Evolutionary conservation across 2,888 invertebrate genomes (phyloP).

Genomic region (Conops quadrifasciatus): DNA sequence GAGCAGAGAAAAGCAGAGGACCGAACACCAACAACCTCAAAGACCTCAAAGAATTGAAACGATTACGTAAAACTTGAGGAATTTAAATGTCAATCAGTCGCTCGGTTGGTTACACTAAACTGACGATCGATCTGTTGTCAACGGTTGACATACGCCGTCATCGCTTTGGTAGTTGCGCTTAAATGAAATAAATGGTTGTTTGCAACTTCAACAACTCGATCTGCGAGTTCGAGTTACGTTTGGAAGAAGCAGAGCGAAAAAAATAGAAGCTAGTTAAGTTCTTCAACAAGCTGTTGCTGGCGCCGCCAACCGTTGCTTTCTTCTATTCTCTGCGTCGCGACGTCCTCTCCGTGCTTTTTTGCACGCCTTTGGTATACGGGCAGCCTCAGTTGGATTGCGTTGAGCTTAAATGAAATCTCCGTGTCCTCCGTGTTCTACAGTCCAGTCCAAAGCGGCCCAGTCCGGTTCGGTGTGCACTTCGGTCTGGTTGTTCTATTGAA

Average conservation of each 20-base stretch:
- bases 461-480: too few species aligned
- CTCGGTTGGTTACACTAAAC: background rate
- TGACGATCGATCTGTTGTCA: too few species aligned
- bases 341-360: background rate
- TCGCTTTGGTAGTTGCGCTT: constrained; percentile 11
- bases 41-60: too few species aligned
- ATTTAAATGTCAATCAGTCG: background rate
- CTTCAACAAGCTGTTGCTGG: constrained; percentile 28
- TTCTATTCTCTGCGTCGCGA: background rate
- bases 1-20: background rate
- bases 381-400: too few species aligned
- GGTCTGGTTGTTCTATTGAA: constrained; percentile 29
- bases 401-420: too few species aligned
- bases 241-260: background rate
- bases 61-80: constrained; percentile 18
- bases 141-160: constrained; percentile 20
- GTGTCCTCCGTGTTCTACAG: too few species aligned
- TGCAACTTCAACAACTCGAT: background rate
- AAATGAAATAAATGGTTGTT: background rate
- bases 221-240: background rate
- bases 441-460: too few species aligned
- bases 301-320: background rate
- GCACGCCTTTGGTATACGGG: too few species aligned
- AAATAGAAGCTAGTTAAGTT: constrained; percentile 18
- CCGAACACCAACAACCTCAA: background rate